These are phyloP conservation scores for Acanthococcus lagerstroemiae DNA, from an alignment of 2,888 invertebrate genomes.

Conservation along the genomic window DNA sequence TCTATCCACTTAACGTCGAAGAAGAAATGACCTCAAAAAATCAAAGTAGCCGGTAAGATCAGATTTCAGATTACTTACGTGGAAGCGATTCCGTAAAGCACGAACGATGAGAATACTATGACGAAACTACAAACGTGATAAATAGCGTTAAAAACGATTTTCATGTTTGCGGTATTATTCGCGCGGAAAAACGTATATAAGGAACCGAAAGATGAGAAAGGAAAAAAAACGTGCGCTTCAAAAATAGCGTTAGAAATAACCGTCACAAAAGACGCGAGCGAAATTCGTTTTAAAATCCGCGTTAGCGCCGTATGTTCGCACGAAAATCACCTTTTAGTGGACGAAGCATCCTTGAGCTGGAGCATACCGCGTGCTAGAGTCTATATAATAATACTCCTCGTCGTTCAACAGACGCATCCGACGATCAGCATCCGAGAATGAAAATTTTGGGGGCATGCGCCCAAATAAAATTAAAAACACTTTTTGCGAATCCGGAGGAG, in stretches of 20 bases:
- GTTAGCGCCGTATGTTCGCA: too few species aligned
- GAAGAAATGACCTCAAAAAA: too few species aligned
- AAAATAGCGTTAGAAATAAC: too few species aligned
- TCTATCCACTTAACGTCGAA: too few species aligned
- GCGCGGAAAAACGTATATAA: neutral
- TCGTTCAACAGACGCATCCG: neutral
- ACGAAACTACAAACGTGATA: slow-evolving; percentile 11
- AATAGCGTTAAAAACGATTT: neutral
- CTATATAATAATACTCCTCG: neutral
- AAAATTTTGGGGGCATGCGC: slow-evolving; percentile 10
- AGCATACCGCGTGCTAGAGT: neutral
- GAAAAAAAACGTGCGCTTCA: neutral
- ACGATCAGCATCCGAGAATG: neutral
- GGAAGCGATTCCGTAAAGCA: slow-evolving; percentile 11
- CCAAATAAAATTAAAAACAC: neutral
- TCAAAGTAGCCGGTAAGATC: too few species aligned
- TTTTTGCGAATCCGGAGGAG: too few species aligned
- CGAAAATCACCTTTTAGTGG: neutral
- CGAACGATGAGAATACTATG: slow-evolving; percentile 5
- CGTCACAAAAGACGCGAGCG: neutral
- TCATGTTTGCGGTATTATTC: neutral
- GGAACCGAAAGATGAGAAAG: neutral
- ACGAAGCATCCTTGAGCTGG: neutral
- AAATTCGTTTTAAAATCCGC: neutral
- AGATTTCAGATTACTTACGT: too few species aligned